Evolutionary conservation across 30 jellyfish, hydroid and myxozoan genomes (phyloP).

Genomic region (Cassiopea xamachana): DNA sequence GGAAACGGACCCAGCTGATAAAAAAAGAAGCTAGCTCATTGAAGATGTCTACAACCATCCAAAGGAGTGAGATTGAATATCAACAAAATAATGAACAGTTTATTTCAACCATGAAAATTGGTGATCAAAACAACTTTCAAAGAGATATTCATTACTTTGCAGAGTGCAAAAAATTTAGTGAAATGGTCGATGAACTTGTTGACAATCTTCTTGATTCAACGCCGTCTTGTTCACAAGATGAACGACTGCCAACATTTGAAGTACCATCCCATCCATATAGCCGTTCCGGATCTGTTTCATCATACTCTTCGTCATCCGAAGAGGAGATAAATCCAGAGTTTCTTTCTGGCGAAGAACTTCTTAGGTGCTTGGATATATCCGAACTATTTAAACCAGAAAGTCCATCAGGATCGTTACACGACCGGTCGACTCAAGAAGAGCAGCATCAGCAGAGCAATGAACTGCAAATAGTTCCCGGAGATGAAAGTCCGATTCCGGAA

Average conservation of each 20-base stretch:
- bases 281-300: slow-evolving; percentile 74
- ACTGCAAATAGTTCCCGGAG: slow-evolving; percentile 32
- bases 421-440: not conserved
- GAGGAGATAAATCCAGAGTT: slow-evolving; percentile 77
- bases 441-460: not conserved
- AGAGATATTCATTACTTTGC: slow-evolving; percentile 53
- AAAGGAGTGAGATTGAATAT: not conserved
- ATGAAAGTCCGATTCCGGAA: slow-evolving; percentile 54
- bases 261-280: slow-evolving; percentile 21
- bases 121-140: slow-evolving; percentile 5
- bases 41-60: not conserved
- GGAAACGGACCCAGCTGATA: not conserved
- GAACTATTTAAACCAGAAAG: slow-evolving; percentile 91
- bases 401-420: not conserved
- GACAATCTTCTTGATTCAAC: slow-evolving; percentile 72
- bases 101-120: not conserved
- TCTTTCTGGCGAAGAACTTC: slow-evolving; percentile 96
- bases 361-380: slow-evolving; percentile 75
- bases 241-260: not conserved
- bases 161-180: slow-evolving; percentile 56
- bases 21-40: not conserved
- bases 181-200: slow-evolving; percentile 74
- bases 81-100: not conserved
- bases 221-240: not conserved
- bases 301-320: slow-evolving; percentile 72